Evolutionary conservation across 64 coral and sea anemone genomes (phyloP).

Genomic region (Montipora foliosa): DNA sequence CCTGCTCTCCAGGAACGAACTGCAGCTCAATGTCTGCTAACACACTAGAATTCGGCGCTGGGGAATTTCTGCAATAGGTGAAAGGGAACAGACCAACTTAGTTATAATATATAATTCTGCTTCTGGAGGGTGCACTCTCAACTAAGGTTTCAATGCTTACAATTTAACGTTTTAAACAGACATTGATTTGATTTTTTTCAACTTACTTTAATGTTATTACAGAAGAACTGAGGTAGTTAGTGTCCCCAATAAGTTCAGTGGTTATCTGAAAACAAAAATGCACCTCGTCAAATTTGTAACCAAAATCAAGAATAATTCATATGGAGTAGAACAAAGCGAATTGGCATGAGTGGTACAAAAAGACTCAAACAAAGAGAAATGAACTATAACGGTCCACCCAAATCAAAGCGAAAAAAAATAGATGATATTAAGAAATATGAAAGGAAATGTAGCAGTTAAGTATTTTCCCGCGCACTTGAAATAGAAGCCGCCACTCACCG

Average conservation of each 20-base stretch:
- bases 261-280: conserved; percentile 40
- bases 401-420: no score
- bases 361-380: background rate
- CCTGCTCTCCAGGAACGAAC: conserved; percentile 58
- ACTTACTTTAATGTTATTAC: conserved; percentile 72
- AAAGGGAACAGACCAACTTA: background rate
- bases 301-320: no score
- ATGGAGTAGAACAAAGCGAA: no score
- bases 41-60: conserved; percentile 32
- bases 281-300: no score
- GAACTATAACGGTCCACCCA: background rate
- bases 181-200: background rate
- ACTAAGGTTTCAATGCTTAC: no score
- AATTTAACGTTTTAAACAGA: background rate
- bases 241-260: conserved; percentile 72
- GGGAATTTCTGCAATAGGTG: conserved; percentile 39
- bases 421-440: no score
- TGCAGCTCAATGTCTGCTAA: conserved; percentile 71
- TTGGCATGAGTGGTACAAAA: no score
- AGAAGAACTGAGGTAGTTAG: conserved; percentile 61
- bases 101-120: background rate
- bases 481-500: conserved; percentile 11
- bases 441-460: no score
- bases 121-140: background rate
- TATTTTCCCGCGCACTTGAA: background rate